phyloP scores from a whole-genome alignment of 30 jellyfish, hydroid and myxozoan genomes.

The Catostylus mosaicus region DNA sequence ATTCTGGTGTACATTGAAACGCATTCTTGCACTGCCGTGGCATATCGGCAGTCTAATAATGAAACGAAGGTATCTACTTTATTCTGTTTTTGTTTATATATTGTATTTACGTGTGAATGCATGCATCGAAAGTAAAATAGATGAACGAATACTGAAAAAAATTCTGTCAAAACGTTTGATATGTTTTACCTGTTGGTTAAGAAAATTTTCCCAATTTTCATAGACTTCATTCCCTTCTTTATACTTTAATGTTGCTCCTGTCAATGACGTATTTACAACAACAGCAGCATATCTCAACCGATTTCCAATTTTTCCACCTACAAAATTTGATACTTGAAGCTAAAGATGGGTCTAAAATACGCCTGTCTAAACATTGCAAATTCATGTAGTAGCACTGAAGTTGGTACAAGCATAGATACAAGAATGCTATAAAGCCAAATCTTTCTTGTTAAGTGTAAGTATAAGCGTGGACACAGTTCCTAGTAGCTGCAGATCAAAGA shows the following conservation, averaged over 20 bases:
- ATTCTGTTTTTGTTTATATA: too few relatives aligned
- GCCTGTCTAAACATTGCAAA: not conserved
- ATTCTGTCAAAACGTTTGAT: too few relatives aligned
- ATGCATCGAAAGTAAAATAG: not conserved
- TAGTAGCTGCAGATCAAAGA: too few relatives aligned
- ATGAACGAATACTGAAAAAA: not conserved
- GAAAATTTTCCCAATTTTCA: slow-evolving; percentile 80
- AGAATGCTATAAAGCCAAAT: too few relatives aligned
- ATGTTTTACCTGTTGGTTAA: slow-evolving; percentile 61
- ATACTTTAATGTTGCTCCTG: slow-evolving; percentile 88
- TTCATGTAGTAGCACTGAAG: too few relatives aligned
- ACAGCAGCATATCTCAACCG: slow-evolving; percentile 92
- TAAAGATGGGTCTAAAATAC: too few relatives aligned
- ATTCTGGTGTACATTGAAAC: slow-evolving; percentile 98
- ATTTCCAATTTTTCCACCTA: slow-evolving; percentile 92
- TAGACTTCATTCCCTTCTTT: slow-evolving; percentile 77
- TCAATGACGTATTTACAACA: slow-evolving; percentile 85
- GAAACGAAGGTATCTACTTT: not conserved
- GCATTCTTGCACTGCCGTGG: slow-evolving; percentile 87
- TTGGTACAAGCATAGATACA: too few relatives aligned
- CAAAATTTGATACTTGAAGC: not conserved
- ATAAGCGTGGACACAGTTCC: too few relatives aligned
- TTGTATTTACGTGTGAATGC: too few relatives aligned
- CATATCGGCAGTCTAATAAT: slow-evolving; percentile 64
- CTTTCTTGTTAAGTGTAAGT: too few relatives aligned